Conservation (phyloP, 2,888 invertebrate species). For the Entomobrya multifasciata region DNA sequence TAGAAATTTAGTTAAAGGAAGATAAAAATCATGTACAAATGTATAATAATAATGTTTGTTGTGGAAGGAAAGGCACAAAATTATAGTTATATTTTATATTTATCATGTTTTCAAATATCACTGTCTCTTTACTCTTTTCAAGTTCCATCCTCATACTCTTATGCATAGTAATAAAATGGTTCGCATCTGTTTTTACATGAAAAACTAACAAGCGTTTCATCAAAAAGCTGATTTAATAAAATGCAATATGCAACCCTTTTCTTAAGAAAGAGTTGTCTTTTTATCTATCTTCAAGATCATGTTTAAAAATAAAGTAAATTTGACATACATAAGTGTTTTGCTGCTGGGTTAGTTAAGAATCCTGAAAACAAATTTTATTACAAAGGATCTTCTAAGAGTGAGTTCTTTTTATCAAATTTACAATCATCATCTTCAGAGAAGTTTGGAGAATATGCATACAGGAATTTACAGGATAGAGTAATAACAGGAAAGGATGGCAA, state of each 20-base stretch:
- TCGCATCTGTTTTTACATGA: neutral
- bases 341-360: neutral
- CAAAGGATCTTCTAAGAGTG: conserved; percentile 4
- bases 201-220: neutral
- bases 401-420: neutral
- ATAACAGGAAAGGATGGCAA: neutral
- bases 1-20: conserved; percentile 1
- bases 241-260: conserved; percentile 55
- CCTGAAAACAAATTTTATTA: neutral
- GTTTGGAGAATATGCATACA: neutral
- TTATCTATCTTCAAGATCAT: conserved; percentile 22
- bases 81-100: conserved; percentile 6
- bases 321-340: neutral
- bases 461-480: neutral
- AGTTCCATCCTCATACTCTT: neutral
- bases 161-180: neutral
- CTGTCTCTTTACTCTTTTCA: conserved; percentile 4
- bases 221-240: neutral
- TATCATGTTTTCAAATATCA: conserved; percentile 14
- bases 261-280: conserved; percentile 3
- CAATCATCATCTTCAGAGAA: neutral
- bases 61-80: conserved; percentile 10
- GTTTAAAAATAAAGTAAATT: neutral
- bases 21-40: conserved; percentile 47
- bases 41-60: neutral